A percentile compares a stretch with the other conserved stretches of the same genome.
Evolutionary conservation across 2,797 vertebrate genomes (phyloP).

Genomic region (Loriculus beryllinus): DNA sequence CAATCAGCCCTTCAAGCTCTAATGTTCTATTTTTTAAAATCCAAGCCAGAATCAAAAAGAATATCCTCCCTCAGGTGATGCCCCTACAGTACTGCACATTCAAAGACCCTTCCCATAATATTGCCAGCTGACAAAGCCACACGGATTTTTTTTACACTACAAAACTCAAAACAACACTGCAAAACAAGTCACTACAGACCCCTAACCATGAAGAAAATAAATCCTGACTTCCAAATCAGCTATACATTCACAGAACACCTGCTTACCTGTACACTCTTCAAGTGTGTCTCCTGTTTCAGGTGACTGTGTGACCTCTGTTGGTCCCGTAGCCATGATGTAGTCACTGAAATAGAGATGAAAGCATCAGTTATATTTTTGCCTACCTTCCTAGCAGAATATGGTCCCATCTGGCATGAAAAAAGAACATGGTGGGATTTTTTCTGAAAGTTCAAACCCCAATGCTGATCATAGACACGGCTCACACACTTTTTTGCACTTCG

Average conservation of each 20-base stretch:
- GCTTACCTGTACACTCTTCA: conserved; percentile 83
- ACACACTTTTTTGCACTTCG: neutral
- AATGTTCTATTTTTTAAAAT: neutral
- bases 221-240: neutral
- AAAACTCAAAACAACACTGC: neutral
- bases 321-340: conserved; percentile 80
- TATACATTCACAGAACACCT: neutral
- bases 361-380: neutral
- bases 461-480: neutral
- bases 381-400: neutral
- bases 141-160: neutral
- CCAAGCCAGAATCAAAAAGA: neutral
- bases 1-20: neutral
- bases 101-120: neutral
- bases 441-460: neutral
- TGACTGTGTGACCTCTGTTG: conserved; percentile 70
- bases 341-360: conserved; percentile 74
- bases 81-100: neutral
- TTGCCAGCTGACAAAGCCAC: neutral
- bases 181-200: neutral
- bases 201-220: neutral
- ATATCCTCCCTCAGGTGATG: neutral
- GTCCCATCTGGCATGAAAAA: neutral
- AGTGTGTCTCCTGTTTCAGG: conserved; percentile 74
- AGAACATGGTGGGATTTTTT: neutral